Conservation (phyloP, 2,113 vertebrate genomes). For the Sitta europaea region DNA sequence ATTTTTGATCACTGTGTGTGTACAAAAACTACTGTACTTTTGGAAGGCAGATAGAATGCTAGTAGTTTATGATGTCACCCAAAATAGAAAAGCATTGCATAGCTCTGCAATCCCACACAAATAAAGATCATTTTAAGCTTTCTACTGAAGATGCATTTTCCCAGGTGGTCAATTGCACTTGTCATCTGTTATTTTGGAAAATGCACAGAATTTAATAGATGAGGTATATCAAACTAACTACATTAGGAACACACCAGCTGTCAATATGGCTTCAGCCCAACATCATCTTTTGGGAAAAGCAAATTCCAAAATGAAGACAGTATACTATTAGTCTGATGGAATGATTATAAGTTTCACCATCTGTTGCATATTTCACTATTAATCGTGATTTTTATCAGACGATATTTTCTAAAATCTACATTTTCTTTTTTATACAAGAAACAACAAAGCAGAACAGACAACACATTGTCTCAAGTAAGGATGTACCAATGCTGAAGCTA, state of each 20-base stretch:
- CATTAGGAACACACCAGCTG: slow-evolving; percentile 76
- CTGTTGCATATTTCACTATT: slow-evolving; percentile 78
- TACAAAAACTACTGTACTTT: slow-evolving; percentile 14
- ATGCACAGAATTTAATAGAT: slow-evolving; percentile 76
- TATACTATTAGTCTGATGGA: slow-evolving; percentile 76
- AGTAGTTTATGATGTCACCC: slow-evolving; percentile 37
- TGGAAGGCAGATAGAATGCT: neutral
- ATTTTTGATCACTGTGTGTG: neutral
- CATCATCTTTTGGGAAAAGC: slow-evolving; percentile 73
- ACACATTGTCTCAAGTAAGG: neutral
- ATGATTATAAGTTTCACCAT: slow-evolving; percentile 76
- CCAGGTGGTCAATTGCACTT: slow-evolving; percentile 76
- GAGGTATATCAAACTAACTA: slow-evolving; percentile 81
- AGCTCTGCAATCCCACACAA: neutral
- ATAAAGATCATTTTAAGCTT: slow-evolving; percentile 47
- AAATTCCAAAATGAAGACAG: slow-evolving; percentile 67
- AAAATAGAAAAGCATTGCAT: slow-evolving; percentile 6
- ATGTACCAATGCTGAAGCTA: neutral
- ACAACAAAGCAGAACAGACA: slow-evolving; percentile 14
- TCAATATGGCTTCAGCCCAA: slow-evolving; percentile 78
- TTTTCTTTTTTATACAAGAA: slow-evolving; percentile 38
- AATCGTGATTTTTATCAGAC: slow-evolving; percentile 67
- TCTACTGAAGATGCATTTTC: slow-evolving; percentile 69
- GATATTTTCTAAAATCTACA: slow-evolving; percentile 47
- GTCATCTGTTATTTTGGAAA: slow-evolving; percentile 80